These are phyloP conservation scores for Lasioglossum morio DNA, from an alignment of 2,888 invertebrate species.

Conservation along the genomic window DNA sequence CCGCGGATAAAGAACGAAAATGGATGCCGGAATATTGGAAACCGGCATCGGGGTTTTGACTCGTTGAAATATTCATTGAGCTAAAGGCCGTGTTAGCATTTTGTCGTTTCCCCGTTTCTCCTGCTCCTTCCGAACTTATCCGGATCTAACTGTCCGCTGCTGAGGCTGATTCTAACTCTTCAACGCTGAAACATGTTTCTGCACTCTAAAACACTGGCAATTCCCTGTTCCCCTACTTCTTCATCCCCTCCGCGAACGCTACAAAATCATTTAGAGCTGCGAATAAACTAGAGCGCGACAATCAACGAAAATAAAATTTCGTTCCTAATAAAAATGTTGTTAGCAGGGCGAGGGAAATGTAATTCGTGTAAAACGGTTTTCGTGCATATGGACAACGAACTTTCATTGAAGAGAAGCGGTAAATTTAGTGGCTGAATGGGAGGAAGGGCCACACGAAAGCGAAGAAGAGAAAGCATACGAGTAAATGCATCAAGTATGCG, in stretches of 20 bases:
- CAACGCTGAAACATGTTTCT: slow-evolving; percentile 8
- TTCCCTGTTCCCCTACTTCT: not conserved
- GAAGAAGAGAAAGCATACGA: slow-evolving; percentile 38
- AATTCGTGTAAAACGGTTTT: not conserved
- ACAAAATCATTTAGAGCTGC: not conserved
- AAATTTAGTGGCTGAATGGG: slow-evolving; percentile 54
- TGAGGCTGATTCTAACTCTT: slow-evolving; percentile 11
- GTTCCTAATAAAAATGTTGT: not conserved
- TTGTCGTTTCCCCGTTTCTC: slow-evolving; percentile 49
- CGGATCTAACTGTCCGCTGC: slow-evolving; percentile 36
- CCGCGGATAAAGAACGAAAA: slow-evolving; percentile 58
- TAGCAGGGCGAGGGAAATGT: not conserved
- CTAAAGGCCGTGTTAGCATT: slow-evolving; percentile 64
- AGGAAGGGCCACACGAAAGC: not conserved
- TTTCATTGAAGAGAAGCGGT: slow-evolving; percentile 35
- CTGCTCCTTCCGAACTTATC: slow-evolving; percentile 40
- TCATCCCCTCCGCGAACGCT: not conserved
- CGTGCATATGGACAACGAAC: slow-evolving; percentile 4
- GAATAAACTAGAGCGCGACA: not conserved
- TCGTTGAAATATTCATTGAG: slow-evolving; percentile 73
- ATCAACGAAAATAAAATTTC: not conserved
- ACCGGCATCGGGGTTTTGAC: slow-evolving; percentile 66
- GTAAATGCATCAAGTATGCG: slow-evolving; percentile 67
- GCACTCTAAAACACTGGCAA: not conserved
- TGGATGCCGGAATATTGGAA: slow-evolving; percentile 69